A percentile compares a stretch with the other conserved stretches of the same genome.
These are phyloP conservation scores for Ambastaia sidthimunki DNA, from an alignment of 2,797 vertebrate genomes.

Conservation along the genomic window DNA sequence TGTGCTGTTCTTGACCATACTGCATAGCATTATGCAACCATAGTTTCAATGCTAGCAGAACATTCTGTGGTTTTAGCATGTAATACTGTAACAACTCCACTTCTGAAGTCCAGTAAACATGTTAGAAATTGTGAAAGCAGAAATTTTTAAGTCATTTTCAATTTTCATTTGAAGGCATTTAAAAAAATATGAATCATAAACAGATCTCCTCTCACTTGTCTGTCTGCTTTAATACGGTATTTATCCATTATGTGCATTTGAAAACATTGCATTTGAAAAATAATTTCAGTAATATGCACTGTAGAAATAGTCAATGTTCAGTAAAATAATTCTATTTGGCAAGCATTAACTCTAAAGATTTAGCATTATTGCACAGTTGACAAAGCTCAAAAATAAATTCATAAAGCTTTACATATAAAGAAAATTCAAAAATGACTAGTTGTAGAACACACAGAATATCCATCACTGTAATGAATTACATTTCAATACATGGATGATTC, in stretches of 20 bases:
- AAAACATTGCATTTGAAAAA: constrained; percentile 5
- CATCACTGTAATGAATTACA: constrained; percentile 1
- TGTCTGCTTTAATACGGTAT: background rate
- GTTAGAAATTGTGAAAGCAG: background rate
- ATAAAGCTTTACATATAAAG: constrained; percentile 33
- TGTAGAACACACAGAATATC: constrained; percentile 46
- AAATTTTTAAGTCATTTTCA: background rate
- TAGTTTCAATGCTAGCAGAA: constrained; percentile 15
- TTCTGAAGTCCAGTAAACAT: constrained; percentile 1
- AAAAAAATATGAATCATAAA: background rate
- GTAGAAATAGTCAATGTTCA: constrained; percentile 21
- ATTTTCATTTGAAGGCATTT: constrained; percentile 2
- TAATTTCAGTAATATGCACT: constrained; percentile 25
- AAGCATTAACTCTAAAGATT: constrained; percentile 68
- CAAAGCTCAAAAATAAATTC: constrained; percentile 31
- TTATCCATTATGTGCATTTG: constrained; percentile 17
- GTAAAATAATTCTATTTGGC: constrained; percentile 69
- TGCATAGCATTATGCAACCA: constrained; percentile 35
- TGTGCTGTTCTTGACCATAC: constrained; percentile 44
- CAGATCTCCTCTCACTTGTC: background rate
- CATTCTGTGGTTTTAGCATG: background rate
- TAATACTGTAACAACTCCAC: background rate
- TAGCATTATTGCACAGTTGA: constrained; percentile 63
- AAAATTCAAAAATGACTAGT: constrained; percentile 59
- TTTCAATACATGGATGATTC: constrained; percentile 16